phyloP scores from a whole-genome alignment of 2,888 invertebrate species.

The Rosalia funebris region DNA sequence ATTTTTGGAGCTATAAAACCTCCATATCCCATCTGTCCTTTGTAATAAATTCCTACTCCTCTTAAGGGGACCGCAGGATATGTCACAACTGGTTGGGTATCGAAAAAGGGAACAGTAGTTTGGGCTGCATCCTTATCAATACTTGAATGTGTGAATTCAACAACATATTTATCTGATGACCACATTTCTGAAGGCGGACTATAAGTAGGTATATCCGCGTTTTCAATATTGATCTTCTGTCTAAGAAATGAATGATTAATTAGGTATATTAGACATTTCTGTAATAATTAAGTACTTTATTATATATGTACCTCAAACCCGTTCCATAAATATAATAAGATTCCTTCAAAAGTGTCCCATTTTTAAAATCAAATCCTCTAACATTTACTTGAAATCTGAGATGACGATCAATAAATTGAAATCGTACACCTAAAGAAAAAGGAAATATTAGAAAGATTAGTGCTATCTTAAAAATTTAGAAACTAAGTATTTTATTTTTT shows the following conservation, averaged over 20 bases:
- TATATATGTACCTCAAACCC: conserved; percentile 29
- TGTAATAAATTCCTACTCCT: conserved; percentile 81
- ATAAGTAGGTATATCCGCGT: conserved; percentile 75
- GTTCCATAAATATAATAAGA: conserved; percentile 27
- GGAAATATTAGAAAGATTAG: neutral
- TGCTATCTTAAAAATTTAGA: neutral
- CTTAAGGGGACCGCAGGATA: conserved; percentile 73
- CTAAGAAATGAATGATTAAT: conserved; percentile 58
- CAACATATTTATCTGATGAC: conserved; percentile 62
- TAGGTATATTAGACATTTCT: neutral
- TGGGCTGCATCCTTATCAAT: conserved; percentile 80
- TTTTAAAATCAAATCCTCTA: conserved; percentile 80
- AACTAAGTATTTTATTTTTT: neutral
- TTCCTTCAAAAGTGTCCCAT: conserved; percentile 70
- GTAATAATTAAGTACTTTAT: neutral
- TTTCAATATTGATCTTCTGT: conserved; percentile 67
- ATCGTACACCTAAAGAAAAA: conserved; percentile 69
- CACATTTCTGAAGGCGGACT: conserved; percentile 51
- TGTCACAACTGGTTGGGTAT: conserved; percentile 77
- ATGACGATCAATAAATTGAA: conserved; percentile 79
- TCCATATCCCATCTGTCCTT: conserved; percentile 74
- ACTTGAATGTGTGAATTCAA: conserved; percentile 69
- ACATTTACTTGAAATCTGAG: conserved; percentile 82
- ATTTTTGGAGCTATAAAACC: conserved; percentile 81
- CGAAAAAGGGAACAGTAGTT: conserved; percentile 83